Conservation (phyloP, 2,113 vertebrate genomes). For the Thomomys bottae region DNA sequence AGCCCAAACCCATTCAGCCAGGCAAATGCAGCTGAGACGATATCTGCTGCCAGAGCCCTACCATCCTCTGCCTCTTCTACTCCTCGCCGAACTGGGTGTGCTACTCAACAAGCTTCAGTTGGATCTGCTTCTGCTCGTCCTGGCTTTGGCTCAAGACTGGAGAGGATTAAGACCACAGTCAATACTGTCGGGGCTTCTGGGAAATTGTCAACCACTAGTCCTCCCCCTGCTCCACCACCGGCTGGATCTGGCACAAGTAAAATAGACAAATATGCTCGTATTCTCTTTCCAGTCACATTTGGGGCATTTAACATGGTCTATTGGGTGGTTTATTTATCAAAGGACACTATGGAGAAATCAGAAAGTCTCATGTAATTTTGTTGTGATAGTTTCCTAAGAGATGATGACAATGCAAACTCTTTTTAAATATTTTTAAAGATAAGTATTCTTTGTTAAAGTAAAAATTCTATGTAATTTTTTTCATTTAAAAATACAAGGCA, state of each 20-base stretch:
- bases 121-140: constrained; percentile 88
- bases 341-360: constrained; percentile 95
- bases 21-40: constrained; percentile 87
- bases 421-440: constrained; percentile 87
- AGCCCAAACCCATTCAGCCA: constrained; percentile 94
- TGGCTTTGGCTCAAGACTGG: constrained; percentile 92
- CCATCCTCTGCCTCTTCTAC: constrained; percentile 89
- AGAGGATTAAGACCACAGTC: constrained; percentile 90
- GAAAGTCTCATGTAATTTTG: constrained; percentile 89
- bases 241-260: constrained; percentile 95
- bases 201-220: constrained; percentile 83
- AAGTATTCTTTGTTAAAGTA: constrained; percentile 84
- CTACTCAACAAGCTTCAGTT: constrained; percentile 82
- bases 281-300: constrained; percentile 98
- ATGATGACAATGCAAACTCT: constrained; percentile 84
- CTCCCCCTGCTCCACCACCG: constrained; percentile 84
- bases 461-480: constrained; percentile 84
- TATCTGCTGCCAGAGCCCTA: constrained; percentile 88
- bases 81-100: constrained; percentile 87
- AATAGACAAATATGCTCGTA: constrained; percentile 99
- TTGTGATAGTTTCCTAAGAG: constrained; percentile 85
- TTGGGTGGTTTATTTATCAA: constrained; percentile 99
- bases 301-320: constrained; percentile 99
- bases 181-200: constrained; percentile 86
- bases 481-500: constrained; percentile 80